Evolutionary conservation across 1,140 invertebrate species (phyloP).

Genomic region (Aphaenogaster floridana): DNA sequence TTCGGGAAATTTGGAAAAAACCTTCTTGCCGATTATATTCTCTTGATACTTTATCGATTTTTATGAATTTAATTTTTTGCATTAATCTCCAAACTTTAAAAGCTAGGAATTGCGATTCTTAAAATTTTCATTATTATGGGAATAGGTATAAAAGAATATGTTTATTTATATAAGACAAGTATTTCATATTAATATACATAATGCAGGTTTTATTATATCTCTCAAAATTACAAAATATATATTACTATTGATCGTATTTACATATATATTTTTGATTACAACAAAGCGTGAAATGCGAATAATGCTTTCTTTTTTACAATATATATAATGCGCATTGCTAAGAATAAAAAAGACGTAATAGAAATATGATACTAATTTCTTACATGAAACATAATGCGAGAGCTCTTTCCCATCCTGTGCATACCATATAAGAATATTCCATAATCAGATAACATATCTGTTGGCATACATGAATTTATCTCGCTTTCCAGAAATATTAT

Average conservation of each 20-base stretch:
- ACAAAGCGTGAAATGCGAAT: not conserved
- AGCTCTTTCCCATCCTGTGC: too few relatives aligned
- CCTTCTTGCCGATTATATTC: not conserved
- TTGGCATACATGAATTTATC: not conserved
- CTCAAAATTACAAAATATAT: not conserved
- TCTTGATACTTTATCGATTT: not conserved
- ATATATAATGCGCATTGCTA: not conserved
- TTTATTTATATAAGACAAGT: not conserved
- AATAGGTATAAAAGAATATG: not conserved
- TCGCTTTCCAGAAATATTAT: not conserved
- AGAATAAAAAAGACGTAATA: not conserved
- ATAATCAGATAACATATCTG: constrained; percentile 20
- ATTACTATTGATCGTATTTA: not conserved
- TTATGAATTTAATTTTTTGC: not conserved
- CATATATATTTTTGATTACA: not conserved
- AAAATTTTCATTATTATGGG: not conserved
- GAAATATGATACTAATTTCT: not conserved
- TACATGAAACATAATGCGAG: not conserved
- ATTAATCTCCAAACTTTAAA: not conserved
- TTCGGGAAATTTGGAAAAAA: not conserved
- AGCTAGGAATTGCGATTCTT: not conserved
- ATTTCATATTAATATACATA: not conserved
- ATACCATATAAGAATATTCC: not conserved
- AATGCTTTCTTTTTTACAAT: not conserved
- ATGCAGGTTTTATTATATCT: not conserved